Base-by-base conservation (phyloP, 2,113 vertebrate species). In the Gopherus flavomarginatus region DNA sequence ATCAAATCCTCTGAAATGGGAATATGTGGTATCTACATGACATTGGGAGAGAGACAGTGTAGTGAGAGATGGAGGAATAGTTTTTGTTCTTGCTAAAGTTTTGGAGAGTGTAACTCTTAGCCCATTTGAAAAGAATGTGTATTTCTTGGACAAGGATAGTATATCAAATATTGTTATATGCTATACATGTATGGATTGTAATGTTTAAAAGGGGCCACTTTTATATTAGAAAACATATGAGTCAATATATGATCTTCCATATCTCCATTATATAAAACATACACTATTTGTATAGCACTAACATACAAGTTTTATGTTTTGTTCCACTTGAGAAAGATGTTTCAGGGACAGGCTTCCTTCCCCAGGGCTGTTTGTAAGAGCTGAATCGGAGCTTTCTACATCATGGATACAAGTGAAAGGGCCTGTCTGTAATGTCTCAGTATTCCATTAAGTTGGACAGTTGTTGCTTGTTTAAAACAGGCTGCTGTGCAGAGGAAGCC, bases 171-270 rank as follows among this genome's bases (percentile, higher is more conserved):
- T 10, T 77, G 93, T 96, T 79, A 78, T 87, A 50, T 1, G 5
- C 1, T 19, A 7, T 35, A 54, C 9, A 31, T 0, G 4, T 3
- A 3, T 49, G 0, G 59, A 65, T 31, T 31, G 14, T 35, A 65
- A 35, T 13, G 31, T 65, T 12, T 35, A 65, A 65, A 65, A 4
- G 27, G 29, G 29, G 9, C 59, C 59, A 35, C 59, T 31, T 65
- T 65, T 31, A 35, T 65, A 35, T 31, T 65, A 31, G 59, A 65
- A 65, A 65, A 65, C 27, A 27, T 62, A 62, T 62, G 50, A 62
- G 26, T 31, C 59, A 27, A 62, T 31, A 62, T 62, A 62, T 62
- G 26, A 31, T 13, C 59, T 31, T 31, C 59, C 29, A 62, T 14
- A 11, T 31, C 26, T 62, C 26, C 10, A 62, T 62, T 62, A 62